A percentile compares a stretch with the other conserved stretches of the same genome.
Evolutionary conservation across 2,797 vertebrate species (phyloP).

Genomic region (Sparus aurata): DNA sequence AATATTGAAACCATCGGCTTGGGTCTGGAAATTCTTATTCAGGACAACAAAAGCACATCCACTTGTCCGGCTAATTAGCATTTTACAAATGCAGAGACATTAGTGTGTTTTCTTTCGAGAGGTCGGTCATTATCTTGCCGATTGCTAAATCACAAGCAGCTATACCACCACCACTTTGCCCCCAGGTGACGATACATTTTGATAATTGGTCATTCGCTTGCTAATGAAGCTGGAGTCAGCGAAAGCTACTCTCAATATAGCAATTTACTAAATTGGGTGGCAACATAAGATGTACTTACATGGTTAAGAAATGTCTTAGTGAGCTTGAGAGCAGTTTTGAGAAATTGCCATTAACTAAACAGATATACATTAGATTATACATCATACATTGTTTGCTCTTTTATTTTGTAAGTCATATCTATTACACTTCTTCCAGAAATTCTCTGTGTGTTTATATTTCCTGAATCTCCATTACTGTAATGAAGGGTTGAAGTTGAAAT

Average conservation of each 20-base stretch:
- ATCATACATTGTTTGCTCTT: too few species aligned
- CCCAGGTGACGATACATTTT: constrained; percentile 6
- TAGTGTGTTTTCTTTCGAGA: constrained; percentile 9
- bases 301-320: background rate
- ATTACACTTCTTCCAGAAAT: too few species aligned
- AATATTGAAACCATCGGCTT: constrained; percentile 9
- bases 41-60: constrained; percentile 5
- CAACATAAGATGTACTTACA: too few species aligned
- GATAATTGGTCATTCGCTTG: background rate
- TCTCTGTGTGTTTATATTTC: background rate
- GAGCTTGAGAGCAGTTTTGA: too few species aligned
- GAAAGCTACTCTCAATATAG: background rate
- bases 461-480: background rate
- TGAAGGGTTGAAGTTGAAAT: background rate
- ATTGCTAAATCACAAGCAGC: background rate
- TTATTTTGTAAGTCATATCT: too few species aligned
- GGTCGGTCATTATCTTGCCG: background rate
- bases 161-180: background rate
- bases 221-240: background rate
- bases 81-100: constrained; percentile 25
- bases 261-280: background rate
- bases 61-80: constrained; percentile 23
- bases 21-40: background rate
- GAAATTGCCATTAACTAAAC: too few species aligned
- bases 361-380: too few species aligned